Evolutionary conservation across 2,888 invertebrate genomes (phyloP).

Genomic region (Macaria liturata): DNA sequence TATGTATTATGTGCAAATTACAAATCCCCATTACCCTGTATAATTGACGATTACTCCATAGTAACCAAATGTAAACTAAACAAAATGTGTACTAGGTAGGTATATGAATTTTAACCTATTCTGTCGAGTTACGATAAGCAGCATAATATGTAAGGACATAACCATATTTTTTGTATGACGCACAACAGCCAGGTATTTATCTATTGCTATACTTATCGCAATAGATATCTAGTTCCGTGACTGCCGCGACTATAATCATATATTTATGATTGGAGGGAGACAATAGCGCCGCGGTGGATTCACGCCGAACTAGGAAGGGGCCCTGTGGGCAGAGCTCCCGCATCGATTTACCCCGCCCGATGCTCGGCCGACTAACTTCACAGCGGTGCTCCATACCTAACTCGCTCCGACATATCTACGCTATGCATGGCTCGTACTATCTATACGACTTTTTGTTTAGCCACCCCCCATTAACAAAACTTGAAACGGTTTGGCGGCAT

Average conservation of each 20-base stretch:
- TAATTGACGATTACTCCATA: too few relatives aligned
- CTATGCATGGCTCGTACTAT: constrained; percentile 77
- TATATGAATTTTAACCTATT: too few relatives aligned
- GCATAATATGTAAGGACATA: background rate
- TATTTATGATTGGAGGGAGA: constrained; percentile 22
- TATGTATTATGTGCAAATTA: too few relatives aligned
- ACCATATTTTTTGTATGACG: background rate
- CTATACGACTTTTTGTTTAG: constrained; percentile 73
- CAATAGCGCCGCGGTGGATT: constrained; percentile 45
- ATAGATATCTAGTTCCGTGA: constrained; percentile 6
- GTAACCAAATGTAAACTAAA: too few relatives aligned
- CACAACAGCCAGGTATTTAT: background rate
- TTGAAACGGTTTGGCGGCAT: constrained; percentile 59
- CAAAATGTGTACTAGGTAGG: too few relatives aligned
- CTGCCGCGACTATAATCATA: constrained; percentile 7
- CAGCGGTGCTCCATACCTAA: constrained; percentile 49
- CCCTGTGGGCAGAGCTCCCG: constrained; percentile 43
- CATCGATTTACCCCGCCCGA: constrained; percentile 71
- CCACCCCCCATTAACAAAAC: constrained; percentile 67
- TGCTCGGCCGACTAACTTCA: constrained; percentile 66
- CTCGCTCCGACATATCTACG: constrained; percentile 68
- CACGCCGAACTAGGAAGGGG: constrained; percentile 45
- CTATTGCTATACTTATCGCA: background rate
- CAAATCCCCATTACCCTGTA: too few relatives aligned
- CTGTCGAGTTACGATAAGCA: too few relatives aligned